Evolutionary conservation across 2,113 vertebrate genomes (phyloP), one percentile per base, ranked within the genome.

Genomic region (Phrynocephalus versicolor): DNA sequence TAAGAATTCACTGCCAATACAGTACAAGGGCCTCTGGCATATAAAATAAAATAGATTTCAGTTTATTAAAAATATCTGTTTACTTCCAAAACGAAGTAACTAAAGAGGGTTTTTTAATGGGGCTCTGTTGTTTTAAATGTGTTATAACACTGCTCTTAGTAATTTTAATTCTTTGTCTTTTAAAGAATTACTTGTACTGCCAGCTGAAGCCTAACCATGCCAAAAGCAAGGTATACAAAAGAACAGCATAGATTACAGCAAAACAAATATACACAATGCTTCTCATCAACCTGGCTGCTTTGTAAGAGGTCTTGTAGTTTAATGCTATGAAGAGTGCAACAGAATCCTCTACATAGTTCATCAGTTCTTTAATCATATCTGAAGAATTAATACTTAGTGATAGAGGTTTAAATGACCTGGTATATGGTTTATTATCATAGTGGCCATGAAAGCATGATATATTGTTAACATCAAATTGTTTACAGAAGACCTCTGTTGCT

Each of bases 341-440:
- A 64, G 18, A 57, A 51, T 81, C 16, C n/a, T 57, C 15, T 33
- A 2, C 21, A 62, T 30, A 35, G 37, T 85, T 13, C 45, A 16
- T 9, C 30, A 87, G 6, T 39, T 57, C n/a, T 87, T 25, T 72
- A 23, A 64, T 62, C 45, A n/a, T 16, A 33, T 51, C 37, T 65
- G 39, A 72, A 79, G 2, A 87, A 64, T 69, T 1, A 0, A 41
- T 74, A 69, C 72, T 55, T 41, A 74, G 5, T 45, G 37, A 33
- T 83, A 84, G 57, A 80, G 45, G 13, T 62, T n/a, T 39, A 85
- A 79, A 85, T 79, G 76, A 6, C 14, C 51, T 73, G 21, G 6
- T 85, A 64, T 57, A 65, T 65, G 76, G 79, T 79, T 79, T 64
- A 65, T 45, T 81, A 64, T 87, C 15, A 65, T 14, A 65, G 58